phyloP scores from a whole-genome alignment of 2,888 invertebrate genomes.

The Mesopsocus fuscifrons region DNA sequence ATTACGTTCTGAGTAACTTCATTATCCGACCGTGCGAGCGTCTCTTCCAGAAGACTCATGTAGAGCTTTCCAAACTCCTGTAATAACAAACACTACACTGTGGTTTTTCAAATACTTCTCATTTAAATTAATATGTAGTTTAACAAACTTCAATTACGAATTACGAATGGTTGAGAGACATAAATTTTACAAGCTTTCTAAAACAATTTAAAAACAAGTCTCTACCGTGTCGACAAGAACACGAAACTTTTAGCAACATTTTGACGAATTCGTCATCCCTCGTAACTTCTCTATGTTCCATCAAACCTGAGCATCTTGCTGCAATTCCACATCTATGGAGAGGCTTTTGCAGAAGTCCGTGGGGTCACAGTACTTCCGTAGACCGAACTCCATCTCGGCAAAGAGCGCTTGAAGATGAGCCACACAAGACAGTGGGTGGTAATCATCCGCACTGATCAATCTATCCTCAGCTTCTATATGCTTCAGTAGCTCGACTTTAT shows the following conservation, averaged over 20 bases:
- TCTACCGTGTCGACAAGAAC: too few relatives aligned
- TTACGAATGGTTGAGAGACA: too few relatives aligned
- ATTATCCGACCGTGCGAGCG: slow-evolving; percentile 23
- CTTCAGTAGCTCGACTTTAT: slow-evolving; percentile 23
- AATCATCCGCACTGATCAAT: slow-evolving; percentile 18
- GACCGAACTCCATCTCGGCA: slow-evolving; percentile 35
- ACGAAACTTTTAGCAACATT: too few relatives aligned
- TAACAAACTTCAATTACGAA: too few relatives aligned
- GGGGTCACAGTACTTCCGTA: slow-evolving; percentile 33
- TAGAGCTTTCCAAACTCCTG: slow-evolving; percentile 42
- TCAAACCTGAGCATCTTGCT: slow-evolving; percentile 40
- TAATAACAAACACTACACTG: slow-evolving; percentile 12
- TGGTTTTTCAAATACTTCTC: background rate
- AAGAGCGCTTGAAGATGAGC: slow-evolving; percentile 39
- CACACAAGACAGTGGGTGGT: slow-evolving; percentile 27
- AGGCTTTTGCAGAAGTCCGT: slow-evolving; percentile 33
- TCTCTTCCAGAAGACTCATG: slow-evolving; percentile 33
- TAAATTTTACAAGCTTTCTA: too few relatives aligned
- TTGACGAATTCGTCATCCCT: too few relatives aligned
- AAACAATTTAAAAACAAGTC: too few relatives aligned
- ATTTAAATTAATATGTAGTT: background rate
- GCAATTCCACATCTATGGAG: slow-evolving; percentile 34
- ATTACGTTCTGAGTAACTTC: slow-evolving; percentile 24
- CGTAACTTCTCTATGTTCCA: slow-evolving; percentile 3
- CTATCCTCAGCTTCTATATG: slow-evolving; percentile 18